Conservation (phyloP, 2,113 vertebrate genomes). For the Nibea coibor region DNA sequence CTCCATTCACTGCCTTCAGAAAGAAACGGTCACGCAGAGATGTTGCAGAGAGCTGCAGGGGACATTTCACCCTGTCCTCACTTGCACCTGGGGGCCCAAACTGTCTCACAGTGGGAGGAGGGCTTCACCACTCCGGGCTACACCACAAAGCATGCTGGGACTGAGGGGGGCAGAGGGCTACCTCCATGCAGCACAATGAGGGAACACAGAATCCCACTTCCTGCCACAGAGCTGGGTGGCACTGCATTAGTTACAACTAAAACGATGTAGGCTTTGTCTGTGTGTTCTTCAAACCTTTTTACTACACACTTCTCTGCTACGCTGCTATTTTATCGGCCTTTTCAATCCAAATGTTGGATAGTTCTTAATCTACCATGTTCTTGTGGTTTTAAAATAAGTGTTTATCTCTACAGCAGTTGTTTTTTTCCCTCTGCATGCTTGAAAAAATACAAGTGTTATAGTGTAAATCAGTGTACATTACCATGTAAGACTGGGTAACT, state of each 20-base stretch:
- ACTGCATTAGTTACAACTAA: conserved; percentile 83
- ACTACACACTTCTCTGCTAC: not conserved
- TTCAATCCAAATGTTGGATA: conserved; percentile 1
- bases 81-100: conserved; percentile 34
- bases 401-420: not conserved
- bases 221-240: conserved; percentile 83
- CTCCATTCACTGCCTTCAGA: not conserved
- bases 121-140: conserved; percentile 4
- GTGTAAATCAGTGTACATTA: conserved; percentile 30
- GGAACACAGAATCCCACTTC: conserved; percentile 81
- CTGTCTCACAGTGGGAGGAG: conserved; percentile 13
- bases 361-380: conserved; percentile 31
- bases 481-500: conserved; percentile 8
- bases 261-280: conserved; percentile 66
- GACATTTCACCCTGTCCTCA: conserved; percentile 35
- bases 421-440: conserved; percentile 7
- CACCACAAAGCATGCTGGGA: conserved; percentile 17
- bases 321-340: not conserved
- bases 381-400: conserved; percentile 8
- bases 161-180: not conserved
- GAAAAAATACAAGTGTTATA: not conserved
- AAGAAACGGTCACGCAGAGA: not conserved
- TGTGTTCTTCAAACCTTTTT: not conserved
- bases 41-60: conserved; percentile 17
- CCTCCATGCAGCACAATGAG: conserved; percentile 32